phyloP scores from a whole-genome alignment of 2,888 invertebrate species.

The Xanthorhoe spadicearia region DNA sequence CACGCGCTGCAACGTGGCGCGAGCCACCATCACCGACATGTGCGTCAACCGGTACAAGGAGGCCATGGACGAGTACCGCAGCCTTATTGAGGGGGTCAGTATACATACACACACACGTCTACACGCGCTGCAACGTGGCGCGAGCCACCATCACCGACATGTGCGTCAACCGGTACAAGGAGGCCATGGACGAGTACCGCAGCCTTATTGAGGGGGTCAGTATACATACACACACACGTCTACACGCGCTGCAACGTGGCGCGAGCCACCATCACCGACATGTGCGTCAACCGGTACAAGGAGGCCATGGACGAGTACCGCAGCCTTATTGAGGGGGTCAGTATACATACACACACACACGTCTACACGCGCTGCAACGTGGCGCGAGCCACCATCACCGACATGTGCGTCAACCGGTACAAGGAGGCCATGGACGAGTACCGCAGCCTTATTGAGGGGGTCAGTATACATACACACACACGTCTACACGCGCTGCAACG shows the following conservation, averaged over 20 bases:
- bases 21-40: slow-evolving; percentile 95
- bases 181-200: slow-evolving; percentile 94
- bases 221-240: too few relatives aligned
- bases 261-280: slow-evolving; percentile 95
- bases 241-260: slow-evolving; percentile 95
- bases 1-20: slow-evolving; percentile 94
- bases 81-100: slow-evolving; percentile 85
- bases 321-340: slow-evolving; percentile 87
- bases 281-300: slow-evolving; percentile 90
- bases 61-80: slow-evolving; percentile 93
- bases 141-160: slow-evolving; percentile 96
- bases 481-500: slow-evolving; percentile 94
- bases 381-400: slow-evolving; percentile 95
- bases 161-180: slow-evolving; percentile 90
- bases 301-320: slow-evolving; percentile 95
- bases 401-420: slow-evolving; percentile 92
- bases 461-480: slow-evolving; percentile 41
- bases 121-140: slow-evolving; percentile 95
- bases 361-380: slow-evolving; percentile 96
- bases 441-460: slow-evolving; percentile 88
- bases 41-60: slow-evolving; percentile 91
- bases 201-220: slow-evolving; percentile 69
- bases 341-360: slow-evolving; percentile 78
- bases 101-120: slow-evolving; percentile 77
- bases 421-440: slow-evolving; percentile 93